These are phyloP conservation scores for Suricata suricatta DNA, from an alignment of 2,113 vertebrate genomes.

Conservation along the genomic window DNA sequence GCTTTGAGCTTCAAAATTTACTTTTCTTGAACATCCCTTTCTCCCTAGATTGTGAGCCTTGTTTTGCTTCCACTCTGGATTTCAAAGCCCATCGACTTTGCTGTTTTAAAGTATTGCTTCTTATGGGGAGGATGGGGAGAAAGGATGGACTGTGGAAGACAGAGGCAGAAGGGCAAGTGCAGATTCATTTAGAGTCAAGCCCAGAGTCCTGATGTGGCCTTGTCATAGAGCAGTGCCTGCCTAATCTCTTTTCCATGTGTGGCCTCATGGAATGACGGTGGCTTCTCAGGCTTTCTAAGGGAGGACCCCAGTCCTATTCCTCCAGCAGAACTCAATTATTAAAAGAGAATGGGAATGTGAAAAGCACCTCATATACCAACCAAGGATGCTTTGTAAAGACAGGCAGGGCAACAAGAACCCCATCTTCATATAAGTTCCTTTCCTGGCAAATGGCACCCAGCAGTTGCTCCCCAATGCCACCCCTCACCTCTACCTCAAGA, in stretches of 20 bases:
- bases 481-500: not conserved
- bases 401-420: not conserved
- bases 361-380: not conserved
- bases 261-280: not conserved
- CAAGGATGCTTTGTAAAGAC: not conserved
- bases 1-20: constrained; percentile 44
- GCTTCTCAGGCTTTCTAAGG: not conserved
- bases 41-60: not conserved
- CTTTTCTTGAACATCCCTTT: constrained; percentile 16
- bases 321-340: not conserved
- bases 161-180: not conserved
- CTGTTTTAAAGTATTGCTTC: not conserved
- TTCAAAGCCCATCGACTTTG: not conserved
- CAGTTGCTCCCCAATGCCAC: not conserved
- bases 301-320: not conserved
- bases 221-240: not conserved
- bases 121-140: not conserved
- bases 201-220: not conserved
- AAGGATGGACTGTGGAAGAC: not conserved
- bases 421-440: not conserved
- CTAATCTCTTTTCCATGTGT: not conserved
- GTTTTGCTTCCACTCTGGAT: not conserved
- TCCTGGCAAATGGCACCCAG: not conserved
- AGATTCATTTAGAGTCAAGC: not conserved
- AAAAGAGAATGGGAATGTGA: not conserved